Percentiles rank a stretch among this genome's conserved stretches.
Conservation (phyloP, 2,113 vertebrate genomes). For the Charadrius vociferus region DNA sequence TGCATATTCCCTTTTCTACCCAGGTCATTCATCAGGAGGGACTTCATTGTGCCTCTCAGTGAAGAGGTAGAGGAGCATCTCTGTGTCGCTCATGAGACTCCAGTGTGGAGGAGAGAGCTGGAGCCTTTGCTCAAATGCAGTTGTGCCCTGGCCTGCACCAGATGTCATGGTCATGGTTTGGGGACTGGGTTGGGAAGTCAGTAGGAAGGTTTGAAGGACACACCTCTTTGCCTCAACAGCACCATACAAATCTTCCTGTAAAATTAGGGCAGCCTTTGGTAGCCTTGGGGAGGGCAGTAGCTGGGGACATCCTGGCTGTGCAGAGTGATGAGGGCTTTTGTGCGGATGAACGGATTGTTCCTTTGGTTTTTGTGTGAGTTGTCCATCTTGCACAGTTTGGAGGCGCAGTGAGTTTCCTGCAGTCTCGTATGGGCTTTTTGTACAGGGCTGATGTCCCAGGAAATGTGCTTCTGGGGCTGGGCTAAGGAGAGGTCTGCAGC, state of each 20-base stretch:
- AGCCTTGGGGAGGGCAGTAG: background rate
- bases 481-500: background rate
- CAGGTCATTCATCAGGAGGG: background rate
- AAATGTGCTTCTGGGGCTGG: background rate
- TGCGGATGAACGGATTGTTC: rapidly evolving
- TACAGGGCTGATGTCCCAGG: background rate
- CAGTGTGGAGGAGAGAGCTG: background rate
- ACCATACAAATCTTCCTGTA: background rate
- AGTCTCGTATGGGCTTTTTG: background rate
- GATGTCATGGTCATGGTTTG: background rate
- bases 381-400: background rate
- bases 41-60: background rate
- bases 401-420: background rate
- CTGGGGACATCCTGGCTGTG: background rate
- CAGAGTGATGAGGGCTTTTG: background rate
- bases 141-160: background rate
- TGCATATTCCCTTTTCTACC: background rate
- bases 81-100: background rate
- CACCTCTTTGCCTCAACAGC: background rate
- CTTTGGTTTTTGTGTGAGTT: background rate
- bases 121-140: background rate
- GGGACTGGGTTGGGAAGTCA: background rate
- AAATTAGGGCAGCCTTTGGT: background rate
- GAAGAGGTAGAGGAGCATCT: background rate
- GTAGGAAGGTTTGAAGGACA: background rate